Evolutionary conservation across 53 echinoderm and acorn worm genomes (phyloP).

Genomic region (Arbacia lixula): DNA sequence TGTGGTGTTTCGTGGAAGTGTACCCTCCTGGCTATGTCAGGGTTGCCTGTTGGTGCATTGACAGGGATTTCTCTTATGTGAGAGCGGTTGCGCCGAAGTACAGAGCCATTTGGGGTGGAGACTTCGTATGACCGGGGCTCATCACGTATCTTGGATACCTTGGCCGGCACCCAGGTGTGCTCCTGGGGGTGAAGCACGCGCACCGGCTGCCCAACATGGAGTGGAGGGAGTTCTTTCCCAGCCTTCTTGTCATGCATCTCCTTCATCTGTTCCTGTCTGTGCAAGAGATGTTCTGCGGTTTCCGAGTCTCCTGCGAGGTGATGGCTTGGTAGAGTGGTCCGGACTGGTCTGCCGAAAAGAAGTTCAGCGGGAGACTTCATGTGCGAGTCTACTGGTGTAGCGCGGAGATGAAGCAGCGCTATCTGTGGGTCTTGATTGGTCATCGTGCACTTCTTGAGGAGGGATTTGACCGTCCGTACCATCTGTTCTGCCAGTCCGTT

Average conservation of each 20-base stretch:
- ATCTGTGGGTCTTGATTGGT: conserved; percentile 57
- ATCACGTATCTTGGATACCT: conserved; percentile 53
- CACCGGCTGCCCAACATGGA: conserved; percentile 63
- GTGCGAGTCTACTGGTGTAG: conserved; percentile 62
- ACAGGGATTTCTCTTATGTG: conserved; percentile 58
- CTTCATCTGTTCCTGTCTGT: conserved; percentile 47
- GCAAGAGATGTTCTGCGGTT: conserved; percentile 21
- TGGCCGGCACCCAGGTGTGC: conserved; percentile 65
- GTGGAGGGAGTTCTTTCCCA: conserved; percentile 59
- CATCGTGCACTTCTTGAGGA: conserved; percentile 63
- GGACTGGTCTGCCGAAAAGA: conserved; percentile 57
- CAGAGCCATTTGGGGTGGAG: conserved; percentile 61
- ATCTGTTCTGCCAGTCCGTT: conserved; percentile 72
- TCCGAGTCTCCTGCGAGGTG: conserved; percentile 25
- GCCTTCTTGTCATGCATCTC: conserved; percentile 57
- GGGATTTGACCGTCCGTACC: conserved; percentile 69
- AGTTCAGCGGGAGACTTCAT: conserved; percentile 78
- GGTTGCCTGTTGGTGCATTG: no score
- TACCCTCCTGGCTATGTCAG: no score
- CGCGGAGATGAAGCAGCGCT: conserved; percentile 55
- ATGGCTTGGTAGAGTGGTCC: conserved; percentile 64
- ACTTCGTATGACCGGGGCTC: conserved; percentile 73
- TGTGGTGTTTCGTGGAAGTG: no score
- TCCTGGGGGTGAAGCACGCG: conserved; percentile 55
- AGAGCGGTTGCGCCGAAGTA: conserved; percentile 58